These are phyloP conservation scores for Nesogale talazaci DNA, from an alignment of 2,113 vertebrate species.

Conservation along the genomic window DNA sequence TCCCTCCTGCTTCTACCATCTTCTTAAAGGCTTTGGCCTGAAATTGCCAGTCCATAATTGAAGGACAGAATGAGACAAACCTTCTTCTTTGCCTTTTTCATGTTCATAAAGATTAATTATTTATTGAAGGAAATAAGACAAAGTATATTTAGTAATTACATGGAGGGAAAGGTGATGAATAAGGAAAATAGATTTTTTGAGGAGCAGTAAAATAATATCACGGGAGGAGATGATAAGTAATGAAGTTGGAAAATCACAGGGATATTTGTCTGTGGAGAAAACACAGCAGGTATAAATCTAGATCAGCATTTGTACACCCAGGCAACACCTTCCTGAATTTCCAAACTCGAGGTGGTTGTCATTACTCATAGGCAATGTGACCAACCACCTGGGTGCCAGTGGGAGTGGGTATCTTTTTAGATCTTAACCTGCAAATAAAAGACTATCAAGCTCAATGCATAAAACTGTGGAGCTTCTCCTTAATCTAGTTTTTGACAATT, in stretches of 20 bases:
- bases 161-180: background rate
- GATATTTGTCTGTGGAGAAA: background rate
- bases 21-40: background rate
- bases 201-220: background rate
- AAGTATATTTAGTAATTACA: background rate
- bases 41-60: constrained; percentile 10
- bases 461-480: background rate
- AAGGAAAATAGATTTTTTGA: background rate
- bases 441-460: background rate
- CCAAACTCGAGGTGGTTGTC: accelerated
- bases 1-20: background rate
- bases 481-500: background rate
- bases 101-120: constrained; percentile 35
- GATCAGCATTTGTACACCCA: accelerated
- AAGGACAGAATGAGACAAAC: background rate
- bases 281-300: accelerated
- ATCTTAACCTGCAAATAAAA: background rate
- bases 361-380: background rate
- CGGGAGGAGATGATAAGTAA: too few relatives aligned
- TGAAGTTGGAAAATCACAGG: background rate
- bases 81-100: background rate
- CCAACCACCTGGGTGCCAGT: accelerated
- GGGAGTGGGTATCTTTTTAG: background rate
- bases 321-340: background rate
- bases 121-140: constrained; percentile 32